Percentiles rank a stretch among this genome's conserved stretches.
phyloP scores from a whole-genome alignment of 2,888 invertebrate species.

The Paralinhomoeus sp. region DNA sequence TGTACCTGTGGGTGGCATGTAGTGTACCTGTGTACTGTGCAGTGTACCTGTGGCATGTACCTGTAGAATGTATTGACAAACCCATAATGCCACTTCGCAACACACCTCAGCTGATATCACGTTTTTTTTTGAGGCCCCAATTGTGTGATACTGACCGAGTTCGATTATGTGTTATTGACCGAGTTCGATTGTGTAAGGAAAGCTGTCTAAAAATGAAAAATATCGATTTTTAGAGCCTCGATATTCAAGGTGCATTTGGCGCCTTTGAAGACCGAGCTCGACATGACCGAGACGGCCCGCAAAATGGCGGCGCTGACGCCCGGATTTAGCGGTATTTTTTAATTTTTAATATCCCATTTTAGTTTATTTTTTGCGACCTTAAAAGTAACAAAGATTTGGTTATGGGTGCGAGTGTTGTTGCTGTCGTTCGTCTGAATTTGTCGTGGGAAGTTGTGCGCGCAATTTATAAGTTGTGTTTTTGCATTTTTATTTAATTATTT shows the following conservation, averaged over 20 bases:
- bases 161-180: too few species aligned
- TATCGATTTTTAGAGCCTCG: conserved; percentile 38
- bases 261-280: conserved; percentile 59
- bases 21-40: too few species aligned
- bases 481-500: neutral
- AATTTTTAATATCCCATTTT: too few species aligned
- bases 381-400: too few species aligned
- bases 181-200: neutral
- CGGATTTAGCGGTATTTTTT: conserved; percentile 55
- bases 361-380: too few species aligned
- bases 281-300: conserved; percentile 61
- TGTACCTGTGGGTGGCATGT: too few species aligned
- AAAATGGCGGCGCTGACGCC: conserved; percentile 97
- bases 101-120: too few species aligned
- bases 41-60: too few species aligned
- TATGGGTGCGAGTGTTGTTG: too few species aligned
- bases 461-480: neutral
- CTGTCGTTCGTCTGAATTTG: too few species aligned
- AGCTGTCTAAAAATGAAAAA: neutral
- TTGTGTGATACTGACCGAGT: neutral
- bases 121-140: neutral
- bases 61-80: neutral
- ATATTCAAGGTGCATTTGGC: conserved; percentile 85
- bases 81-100: neutral
- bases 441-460: neutral